Base-by-base conservation (phyloP, 2,797 vertebrate species). In the Lepus oiostolus region DNA sequence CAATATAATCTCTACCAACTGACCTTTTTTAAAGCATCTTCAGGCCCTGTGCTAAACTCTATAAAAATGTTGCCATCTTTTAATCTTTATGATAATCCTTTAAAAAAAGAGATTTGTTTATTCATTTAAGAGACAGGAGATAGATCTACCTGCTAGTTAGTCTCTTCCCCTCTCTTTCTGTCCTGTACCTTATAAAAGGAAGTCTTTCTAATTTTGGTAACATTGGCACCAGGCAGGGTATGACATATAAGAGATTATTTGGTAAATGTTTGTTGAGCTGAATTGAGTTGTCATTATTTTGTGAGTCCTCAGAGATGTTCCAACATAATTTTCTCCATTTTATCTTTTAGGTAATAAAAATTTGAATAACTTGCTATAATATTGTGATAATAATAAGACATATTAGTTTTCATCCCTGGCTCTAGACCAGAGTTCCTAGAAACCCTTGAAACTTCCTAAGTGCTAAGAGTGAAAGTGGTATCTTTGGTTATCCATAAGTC, bases 291-390 rank as follows among this genome's bases (percentile, higher is more conserved):
- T 32, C 81, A 0, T 87, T 74, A 87, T 67, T 81, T 82, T 87
- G 32, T 91, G 35, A 76, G 47, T 88, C 28, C 47, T 88, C 68
- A 67, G 4, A 47, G 30, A 82, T 42, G 68, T 58, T 52, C 68
- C 32, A 16, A 82, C 68, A 65, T 67, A 58, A 58, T 75, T 87
- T 88, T 93, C 70, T 81, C 21, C 72, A 54, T 42, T 93, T 93
- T 65, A 81, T 65, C 85, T n/a, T 32, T 67, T 81, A 47, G 22
- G 58, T 77, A 74, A 82, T 58, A 75, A 88, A 82, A 42, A 82
- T 88, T 82, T 82, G 85, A 93, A 28, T 82, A 93, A 75, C 47
- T 32, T 68, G 42, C 42, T 47, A 47, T 47, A 47, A 47, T 47
- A 47, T 47, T 47, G 42, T 47, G 42, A 47, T 47, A 47, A 47